These are phyloP conservation scores for Bombus waltoni DNA, from an alignment of 1,140 invertebrate genomes.

Conservation along the genomic window DNA sequence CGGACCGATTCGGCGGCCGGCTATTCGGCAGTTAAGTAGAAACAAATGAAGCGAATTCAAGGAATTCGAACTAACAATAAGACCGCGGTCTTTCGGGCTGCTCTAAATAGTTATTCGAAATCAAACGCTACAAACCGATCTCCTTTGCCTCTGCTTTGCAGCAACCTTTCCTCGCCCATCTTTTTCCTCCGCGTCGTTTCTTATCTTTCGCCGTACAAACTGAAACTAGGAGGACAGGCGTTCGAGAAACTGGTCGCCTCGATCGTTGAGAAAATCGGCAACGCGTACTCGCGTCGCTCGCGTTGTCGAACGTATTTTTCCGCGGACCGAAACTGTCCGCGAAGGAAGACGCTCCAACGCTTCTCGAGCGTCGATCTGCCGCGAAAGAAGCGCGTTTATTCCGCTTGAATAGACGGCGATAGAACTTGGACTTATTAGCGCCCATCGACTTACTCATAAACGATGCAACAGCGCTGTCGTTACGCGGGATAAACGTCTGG, in stretches of 20 bases:
- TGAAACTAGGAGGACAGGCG: not conserved
- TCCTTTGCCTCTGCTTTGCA: conserved; percentile 5
- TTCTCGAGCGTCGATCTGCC: no score
- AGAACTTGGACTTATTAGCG: not conserved
- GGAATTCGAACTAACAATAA: conserved; percentile 40
- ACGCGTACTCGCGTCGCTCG: not conserved
- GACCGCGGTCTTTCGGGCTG: conserved; percentile 21
- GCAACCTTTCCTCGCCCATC: not conserved
- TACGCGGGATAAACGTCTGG: conserved; percentile 48
- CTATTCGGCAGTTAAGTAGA: conserved; percentile 54
- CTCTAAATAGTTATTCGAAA: conserved; percentile 56
- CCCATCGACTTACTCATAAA: conserved; percentile 17
- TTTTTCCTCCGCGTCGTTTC: not conserved
- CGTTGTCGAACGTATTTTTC: no score
- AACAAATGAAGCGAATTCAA: conserved; percentile 59
- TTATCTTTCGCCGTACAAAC: not conserved
- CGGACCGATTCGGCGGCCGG: conserved; percentile 26
- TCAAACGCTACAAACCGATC: conserved; percentile 29
- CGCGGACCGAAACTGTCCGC: no score
- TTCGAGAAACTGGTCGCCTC: not conserved
- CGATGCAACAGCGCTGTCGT: conserved; percentile 33
- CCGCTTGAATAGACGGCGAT: not conserved
- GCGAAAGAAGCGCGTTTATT: no score
- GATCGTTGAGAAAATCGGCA: not conserved
- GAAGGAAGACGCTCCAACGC: no score